phyloP scores from a whole-genome alignment of 1,140 invertebrate species.

The Polyergus mexicanus region DNA sequence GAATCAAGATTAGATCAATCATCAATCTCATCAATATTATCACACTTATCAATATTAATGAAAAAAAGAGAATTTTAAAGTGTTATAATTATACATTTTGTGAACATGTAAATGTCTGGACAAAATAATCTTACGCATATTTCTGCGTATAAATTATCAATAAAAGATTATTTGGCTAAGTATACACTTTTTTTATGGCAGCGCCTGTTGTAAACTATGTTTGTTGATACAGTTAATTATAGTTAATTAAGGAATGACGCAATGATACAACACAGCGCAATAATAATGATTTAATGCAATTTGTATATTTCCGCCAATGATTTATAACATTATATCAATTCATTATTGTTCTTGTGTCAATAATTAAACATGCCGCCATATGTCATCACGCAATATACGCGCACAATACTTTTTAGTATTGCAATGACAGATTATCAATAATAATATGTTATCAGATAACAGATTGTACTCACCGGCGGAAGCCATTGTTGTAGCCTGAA shows the following conservation, averaged over 20 bases:
- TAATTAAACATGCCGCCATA: neutral
- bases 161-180: neutral
- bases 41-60: neutral
- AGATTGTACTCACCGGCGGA: conserved; percentile 14
- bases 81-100: neutral
- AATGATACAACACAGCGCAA: neutral
- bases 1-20: no score
- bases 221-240: neutral
- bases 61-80: neutral
- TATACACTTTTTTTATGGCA: conserved; percentile 3
- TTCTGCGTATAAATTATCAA: neutral
- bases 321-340: neutral
- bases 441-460: neutral
- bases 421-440: neutral
- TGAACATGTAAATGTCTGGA: neutral
- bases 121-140: no score
- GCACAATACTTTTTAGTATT: neutral
- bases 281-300: neutral
- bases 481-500: conserved; percentile 11
- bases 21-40: no score
- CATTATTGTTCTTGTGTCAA: neutral
- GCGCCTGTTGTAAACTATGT: neutral
- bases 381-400: neutral
- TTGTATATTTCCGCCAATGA: neutral
- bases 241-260: neutral